Evolutionary conservation across 2,888 invertebrate species (phyloP).

Genomic region (Epistrophe grossulariae): DNA sequence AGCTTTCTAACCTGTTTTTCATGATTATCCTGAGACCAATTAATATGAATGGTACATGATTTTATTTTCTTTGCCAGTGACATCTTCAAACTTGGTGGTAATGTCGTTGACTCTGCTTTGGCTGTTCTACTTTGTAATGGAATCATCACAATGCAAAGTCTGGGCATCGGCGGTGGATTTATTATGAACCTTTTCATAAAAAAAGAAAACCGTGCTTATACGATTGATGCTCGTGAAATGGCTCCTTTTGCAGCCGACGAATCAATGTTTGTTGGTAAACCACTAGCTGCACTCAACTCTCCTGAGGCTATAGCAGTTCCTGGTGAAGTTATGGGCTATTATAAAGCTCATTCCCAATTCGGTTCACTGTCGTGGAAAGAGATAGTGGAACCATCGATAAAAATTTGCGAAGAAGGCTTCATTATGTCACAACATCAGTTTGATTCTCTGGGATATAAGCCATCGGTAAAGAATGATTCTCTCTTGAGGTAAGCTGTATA

Average conservation of each 20-base stretch:
- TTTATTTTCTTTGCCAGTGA: constrained; percentile 76
- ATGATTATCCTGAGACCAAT: too few species aligned
- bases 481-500: constrained; percentile 84
- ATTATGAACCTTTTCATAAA: constrained; percentile 91
- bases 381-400: constrained; percentile 87
- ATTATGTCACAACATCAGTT: constrained; percentile 86
- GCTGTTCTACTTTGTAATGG: constrained; percentile 95
- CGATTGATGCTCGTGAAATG: constrained; percentile 90
- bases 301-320: constrained; percentile 91
- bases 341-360: constrained; percentile 89
- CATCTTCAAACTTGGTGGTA: constrained; percentile 85
- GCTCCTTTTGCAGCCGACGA: constrained; percentile 88
- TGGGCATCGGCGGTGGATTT: constrained; percentile 92
- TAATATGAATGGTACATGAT: neutral
- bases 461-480: constrained; percentile 78
- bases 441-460: constrained; percentile 83
- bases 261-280: constrained; percentile 77
- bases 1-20: too few species aligned
- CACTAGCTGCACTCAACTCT: constrained; percentile 83
- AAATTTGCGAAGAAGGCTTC: constrained; percentile 88
- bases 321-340: constrained; percentile 92
- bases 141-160: constrained; percentile 90
- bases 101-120: constrained; percentile 93
- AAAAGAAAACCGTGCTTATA: constrained; percentile 86
- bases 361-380: constrained; percentile 91